phyloP scores from a whole-genome alignment of 2,888 invertebrate species.

The Heteropelma amictum region DNA sequence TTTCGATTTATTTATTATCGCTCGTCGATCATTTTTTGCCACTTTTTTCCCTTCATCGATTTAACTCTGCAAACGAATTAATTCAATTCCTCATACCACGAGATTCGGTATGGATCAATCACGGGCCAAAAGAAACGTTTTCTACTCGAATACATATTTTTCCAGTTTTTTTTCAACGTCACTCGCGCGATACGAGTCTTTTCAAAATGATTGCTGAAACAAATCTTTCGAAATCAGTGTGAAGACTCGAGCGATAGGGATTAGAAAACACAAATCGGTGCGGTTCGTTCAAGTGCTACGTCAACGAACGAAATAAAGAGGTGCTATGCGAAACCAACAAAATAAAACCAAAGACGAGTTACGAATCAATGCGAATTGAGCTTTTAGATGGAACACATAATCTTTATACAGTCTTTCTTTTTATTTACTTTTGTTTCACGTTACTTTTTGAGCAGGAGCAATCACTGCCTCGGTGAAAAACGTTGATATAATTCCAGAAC shows the following conservation, averaged over 20 bases:
- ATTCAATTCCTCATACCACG: not conserved
- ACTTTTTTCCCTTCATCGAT: too few species aligned
- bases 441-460: slow-evolving; percentile 33
- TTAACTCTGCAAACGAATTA: not conserved
- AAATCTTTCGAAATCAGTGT: too few species aligned
- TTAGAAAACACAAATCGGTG: not conserved
- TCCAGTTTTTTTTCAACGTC: not conserved
- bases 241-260: too few species aligned
- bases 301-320: not conserved
- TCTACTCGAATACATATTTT: not conserved
- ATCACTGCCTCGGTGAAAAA: slow-evolving; percentile 23
- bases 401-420: slow-evolving; percentile 6
- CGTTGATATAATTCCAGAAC: not conserved
- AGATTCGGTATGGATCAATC: slow-evolving; percentile 46
- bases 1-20: too few species aligned
- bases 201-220: slow-evolving; percentile 5
- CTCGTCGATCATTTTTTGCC: too few species aligned
- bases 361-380: not conserved
- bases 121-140: slow-evolving; percentile 21
- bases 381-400: not conserved
- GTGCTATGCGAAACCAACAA: slow-evolving; percentile 22
- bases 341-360: slow-evolving; percentile 41
- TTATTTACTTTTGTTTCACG: too few species aligned
- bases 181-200: not conserved
- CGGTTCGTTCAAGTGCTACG: not conserved